phyloP scores from a whole-genome alignment of 2,797 vertebrate species.

The Rhinella marina region DNA sequence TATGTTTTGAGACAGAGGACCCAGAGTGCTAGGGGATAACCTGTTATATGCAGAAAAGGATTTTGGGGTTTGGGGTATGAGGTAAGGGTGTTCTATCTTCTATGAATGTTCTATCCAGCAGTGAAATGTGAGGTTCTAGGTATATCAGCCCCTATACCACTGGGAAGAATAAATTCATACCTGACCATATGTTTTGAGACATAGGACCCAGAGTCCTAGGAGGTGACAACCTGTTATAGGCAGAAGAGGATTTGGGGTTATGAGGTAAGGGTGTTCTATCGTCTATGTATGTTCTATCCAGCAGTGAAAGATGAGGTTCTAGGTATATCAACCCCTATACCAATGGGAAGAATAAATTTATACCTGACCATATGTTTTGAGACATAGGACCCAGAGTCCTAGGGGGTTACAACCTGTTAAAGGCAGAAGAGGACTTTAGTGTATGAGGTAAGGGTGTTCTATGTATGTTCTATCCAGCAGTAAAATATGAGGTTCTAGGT shows the following conservation, averaged over 20 bases:
- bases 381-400: too few species aligned
- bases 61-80: too few species aligned
- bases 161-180: neutral
- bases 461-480: neutral
- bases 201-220: too few species aligned
- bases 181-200: too few species aligned
- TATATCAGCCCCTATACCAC: neutral
- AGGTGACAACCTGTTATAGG: too few species aligned
- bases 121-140: neutral
- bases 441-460: neutral
- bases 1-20: too few species aligned
- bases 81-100: too few species aligned
- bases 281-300: too few species aligned
- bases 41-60: neutral
- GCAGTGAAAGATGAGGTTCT: neutral
- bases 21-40: neutral
- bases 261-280: too few species aligned
- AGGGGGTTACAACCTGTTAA: neutral
- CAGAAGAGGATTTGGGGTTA: too few species aligned
- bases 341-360: neutral
- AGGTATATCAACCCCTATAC: neutral
- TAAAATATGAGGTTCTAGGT: neutral
- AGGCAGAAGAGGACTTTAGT: neutral
- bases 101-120: too few species aligned
- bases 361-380: neutral